Percentiles rank a stretch among this genome's conserved stretches.
Evolutionary conservation across 30 jellyfish, hydroid and myxozoan species (phyloP).

Genomic region (Aurelia aurita): DNA sequence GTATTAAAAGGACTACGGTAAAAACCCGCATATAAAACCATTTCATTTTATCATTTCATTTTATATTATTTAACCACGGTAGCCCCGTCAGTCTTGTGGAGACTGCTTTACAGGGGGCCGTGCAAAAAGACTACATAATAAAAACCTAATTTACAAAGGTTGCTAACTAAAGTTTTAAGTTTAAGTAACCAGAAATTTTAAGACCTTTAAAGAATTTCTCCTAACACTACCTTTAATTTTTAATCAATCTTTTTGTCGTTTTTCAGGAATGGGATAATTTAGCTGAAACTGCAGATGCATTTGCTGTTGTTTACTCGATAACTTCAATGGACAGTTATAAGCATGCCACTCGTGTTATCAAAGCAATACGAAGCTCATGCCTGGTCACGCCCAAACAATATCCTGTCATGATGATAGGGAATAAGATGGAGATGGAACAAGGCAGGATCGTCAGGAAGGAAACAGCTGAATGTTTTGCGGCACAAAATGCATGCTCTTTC

Average conservation of each 20-base stretch:
- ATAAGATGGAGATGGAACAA: constrained; percentile 80
- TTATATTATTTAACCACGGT: too few relatives aligned
- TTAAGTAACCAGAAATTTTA: too few relatives aligned
- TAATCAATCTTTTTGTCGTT: background rate
- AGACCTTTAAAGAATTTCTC: too few relatives aligned
- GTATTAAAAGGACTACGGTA: too few relatives aligned
- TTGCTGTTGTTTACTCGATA: constrained; percentile 75
- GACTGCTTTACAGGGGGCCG: too few relatives aligned
- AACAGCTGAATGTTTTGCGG: constrained; percentile 65
- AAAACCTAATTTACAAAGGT: too few relatives aligned
- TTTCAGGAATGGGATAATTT: constrained; percentile 76
- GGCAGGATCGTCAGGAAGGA: constrained; percentile 66
- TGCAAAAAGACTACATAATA: too few relatives aligned
- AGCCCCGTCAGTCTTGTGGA: too few relatives aligned
- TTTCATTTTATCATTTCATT: too few relatives aligned
- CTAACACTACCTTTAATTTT: too few relatives aligned
- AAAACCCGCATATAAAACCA: too few relatives aligned
- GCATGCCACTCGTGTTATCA: constrained; percentile 57
- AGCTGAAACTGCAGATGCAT: constrained; percentile 88
- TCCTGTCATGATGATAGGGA: constrained; percentile 80
- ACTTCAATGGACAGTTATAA: constrained; percentile 67
- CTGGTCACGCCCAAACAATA: constrained; percentile 13
- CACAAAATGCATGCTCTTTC: constrained; percentile 58
- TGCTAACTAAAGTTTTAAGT: too few relatives aligned
- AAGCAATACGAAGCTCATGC: constrained; percentile 66